Base-by-base conservation (phyloP, 1,140 invertebrate species). In the Phthorimaea operculella region DNA sequence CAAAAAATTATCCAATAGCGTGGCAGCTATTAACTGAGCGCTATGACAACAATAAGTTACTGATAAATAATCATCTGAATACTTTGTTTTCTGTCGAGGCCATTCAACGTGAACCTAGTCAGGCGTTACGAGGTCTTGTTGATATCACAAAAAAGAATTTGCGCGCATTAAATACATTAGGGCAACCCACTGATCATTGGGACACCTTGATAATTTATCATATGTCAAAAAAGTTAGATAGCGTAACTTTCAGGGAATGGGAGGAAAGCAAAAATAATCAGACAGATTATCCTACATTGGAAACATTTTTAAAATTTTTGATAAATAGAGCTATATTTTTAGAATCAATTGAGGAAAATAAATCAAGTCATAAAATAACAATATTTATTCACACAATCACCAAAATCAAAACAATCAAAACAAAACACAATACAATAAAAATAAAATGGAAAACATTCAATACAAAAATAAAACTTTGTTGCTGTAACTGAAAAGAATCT, bases 241-340 rank as follows among this genome's bases (percentile, higher is more conserved):
- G 36, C 14, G 14, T 54, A 9, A 63, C 57, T 2, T 34, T 21
- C 44, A 50, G 58, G 47, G 14, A 59, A 36, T 68, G 65, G 58
- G 55, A 64, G 51, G 58, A 60, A 45, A 51, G 60, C 51, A 52
- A 57, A 4, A 62, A 62, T 36, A 60, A 18, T 10, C 36, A 58
- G 7, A 21, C 5, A 10, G 36, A 54, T n/a, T 34, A 53, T 0
- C 59, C 59, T n/a, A 64, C 54, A 15, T 42, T 69, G 17, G 8
- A 12, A 11, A 51, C 62, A 39, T 66, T 69, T 60, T 51, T 47
- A n/a, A 56, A 48, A 33, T 69, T 69, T 59, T n/a, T 66, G 33
- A 63, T 36, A 34, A 56, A 59, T 49, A 61, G 54, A 14, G 61
- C 63, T 17, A 55, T 61, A 45, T 45, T 66, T 28, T 55, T 63